These are phyloP conservation scores for Euleptes europaea DNA, from an alignment of 2,113 vertebrate genomes.

Conservation along the genomic window DNA sequence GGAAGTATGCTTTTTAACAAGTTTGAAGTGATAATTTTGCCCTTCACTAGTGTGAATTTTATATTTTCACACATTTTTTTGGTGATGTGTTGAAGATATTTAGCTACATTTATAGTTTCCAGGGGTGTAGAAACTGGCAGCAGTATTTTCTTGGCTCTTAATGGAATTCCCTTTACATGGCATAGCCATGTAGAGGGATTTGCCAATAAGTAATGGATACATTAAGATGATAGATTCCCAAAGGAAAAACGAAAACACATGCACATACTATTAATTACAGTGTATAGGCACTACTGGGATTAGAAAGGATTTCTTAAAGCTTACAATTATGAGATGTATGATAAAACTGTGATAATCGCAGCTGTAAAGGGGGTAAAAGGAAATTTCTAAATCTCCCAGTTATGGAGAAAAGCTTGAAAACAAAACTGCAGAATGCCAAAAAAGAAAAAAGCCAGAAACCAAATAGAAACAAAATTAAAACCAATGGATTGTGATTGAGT, in stretches of 20 bases:
- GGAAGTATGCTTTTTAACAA: constrained; percentile 73
- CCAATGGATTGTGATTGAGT: background rate
- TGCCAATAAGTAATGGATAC: constrained; percentile 58
- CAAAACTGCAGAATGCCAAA: background rate
- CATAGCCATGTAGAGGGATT: constrained; percentile 54
- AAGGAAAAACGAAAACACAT: constrained; percentile 51
- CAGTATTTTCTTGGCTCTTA: constrained; percentile 38
- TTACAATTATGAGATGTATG: constrained; percentile 11
- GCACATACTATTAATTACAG: constrained; percentile 18
- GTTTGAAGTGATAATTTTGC: constrained; percentile 70
- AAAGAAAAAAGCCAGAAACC: background rate
- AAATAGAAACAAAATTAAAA: background rate
- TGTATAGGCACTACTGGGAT: constrained; percentile 1
- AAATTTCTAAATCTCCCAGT: constrained; percentile 13
- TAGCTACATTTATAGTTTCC: constrained; percentile 32
- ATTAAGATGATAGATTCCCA: constrained; percentile 52
- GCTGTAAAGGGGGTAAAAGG: constrained; percentile 4
- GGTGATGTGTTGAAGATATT: constrained; percentile 54
- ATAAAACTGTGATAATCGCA: constrained; percentile 19
- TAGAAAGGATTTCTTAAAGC: constrained; percentile 6
- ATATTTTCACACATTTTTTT: constrained; percentile 73
- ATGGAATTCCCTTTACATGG: constrained; percentile 61
- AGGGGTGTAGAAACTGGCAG: constrained; percentile 21
- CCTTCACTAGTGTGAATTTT: constrained; percentile 71
- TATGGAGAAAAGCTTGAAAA: background rate